A percentile compares a stretch with the other conserved stretches of the same genome.
These are phyloP conservation scores for Plagiodera versicolora DNA, from an alignment of 2,888 invertebrate genomes.

Conservation along the genomic window DNA sequence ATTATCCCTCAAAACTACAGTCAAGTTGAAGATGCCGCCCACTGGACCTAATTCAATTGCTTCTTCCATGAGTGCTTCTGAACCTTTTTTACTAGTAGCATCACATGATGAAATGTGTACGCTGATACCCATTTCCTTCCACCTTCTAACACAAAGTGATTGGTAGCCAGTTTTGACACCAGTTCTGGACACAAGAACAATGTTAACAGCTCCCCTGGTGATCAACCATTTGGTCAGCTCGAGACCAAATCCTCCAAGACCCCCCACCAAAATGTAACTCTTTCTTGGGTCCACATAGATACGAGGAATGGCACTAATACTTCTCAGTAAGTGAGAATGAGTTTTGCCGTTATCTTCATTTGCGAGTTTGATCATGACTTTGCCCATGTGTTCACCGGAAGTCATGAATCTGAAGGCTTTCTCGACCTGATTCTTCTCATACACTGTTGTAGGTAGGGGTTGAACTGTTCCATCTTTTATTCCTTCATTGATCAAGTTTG, in stretches of 20 bases:
- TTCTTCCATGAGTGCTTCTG: conserved; percentile 66
- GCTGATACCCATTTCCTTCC: not conserved
- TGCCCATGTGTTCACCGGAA: conserved; percentile 79
- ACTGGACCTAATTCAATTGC: conserved; percentile 69
- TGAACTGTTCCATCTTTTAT: not conserved
- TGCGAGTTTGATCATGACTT: conserved; percentile 58
- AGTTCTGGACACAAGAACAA: conserved; percentile 80
- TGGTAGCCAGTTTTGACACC: conserved; percentile 81
- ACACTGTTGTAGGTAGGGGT: not conserved
- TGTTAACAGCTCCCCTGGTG: conserved; percentile 73
- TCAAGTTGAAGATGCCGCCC: conserved; percentile 87
- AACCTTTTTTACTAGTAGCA: conserved; percentile 70
- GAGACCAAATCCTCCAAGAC: conserved; percentile 90
- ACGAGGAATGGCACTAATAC: too few species aligned
- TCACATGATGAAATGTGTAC: conserved; percentile 69
- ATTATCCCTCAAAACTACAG: conserved; percentile 76
- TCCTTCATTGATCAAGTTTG: not conserved
- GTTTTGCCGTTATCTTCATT: too few species aligned
- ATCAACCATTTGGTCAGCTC: conserved; percentile 87
- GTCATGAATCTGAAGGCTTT: conserved; percentile 69
- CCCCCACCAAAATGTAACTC: conserved; percentile 70
- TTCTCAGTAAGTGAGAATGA: conserved; percentile 11
- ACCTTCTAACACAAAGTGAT: not conserved
- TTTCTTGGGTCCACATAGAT: too few species aligned
- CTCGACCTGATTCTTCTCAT: conserved; percentile 53